Conservation (phyloP, 2,888 invertebrate species). For the Stegana nigrithorax region DNA sequence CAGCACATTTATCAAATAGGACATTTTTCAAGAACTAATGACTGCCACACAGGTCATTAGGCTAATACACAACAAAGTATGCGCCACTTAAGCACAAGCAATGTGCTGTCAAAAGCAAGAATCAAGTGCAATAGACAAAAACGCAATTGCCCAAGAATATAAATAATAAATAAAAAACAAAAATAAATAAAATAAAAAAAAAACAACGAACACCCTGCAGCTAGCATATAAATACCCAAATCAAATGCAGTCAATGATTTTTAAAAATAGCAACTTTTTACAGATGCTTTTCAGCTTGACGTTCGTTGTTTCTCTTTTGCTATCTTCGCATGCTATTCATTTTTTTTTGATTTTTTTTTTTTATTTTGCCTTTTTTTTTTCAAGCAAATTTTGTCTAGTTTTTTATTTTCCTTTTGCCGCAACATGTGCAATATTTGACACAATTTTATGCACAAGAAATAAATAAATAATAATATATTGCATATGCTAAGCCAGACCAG, state of each 20-base stretch:
- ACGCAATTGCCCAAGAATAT: too few relatives aligned
- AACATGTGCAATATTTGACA: slow-evolving; percentile 4
- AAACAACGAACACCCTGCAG: background rate
- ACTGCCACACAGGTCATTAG: too few relatives aligned
- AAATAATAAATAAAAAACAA: background rate
- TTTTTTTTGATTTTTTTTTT: background rate
- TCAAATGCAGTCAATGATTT: background rate
- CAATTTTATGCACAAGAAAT: background rate
- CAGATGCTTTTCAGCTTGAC: too few relatives aligned
- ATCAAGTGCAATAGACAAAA: too few relatives aligned
- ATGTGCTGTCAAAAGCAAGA: too few relatives aligned
- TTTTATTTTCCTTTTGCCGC: background rate
- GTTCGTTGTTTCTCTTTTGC: too few relatives aligned
- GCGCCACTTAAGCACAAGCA: too few relatives aligned
- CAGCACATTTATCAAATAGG: too few relatives aligned
- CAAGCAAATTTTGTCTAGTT: background rate
- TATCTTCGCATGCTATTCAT: background rate
- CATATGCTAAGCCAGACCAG: background rate
- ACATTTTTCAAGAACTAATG: too few relatives aligned
- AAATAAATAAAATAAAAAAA: too few relatives aligned
- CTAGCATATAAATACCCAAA: background rate
- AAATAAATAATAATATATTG: too few relatives aligned
- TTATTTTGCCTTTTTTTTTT: background rate
- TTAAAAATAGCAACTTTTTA: background rate
- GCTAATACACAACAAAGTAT: too few relatives aligned